These are phyloP conservation scores for Drosophila seguyi DNA, from an alignment of 1,140 invertebrate species.

Conservation along the genomic window DNA sequence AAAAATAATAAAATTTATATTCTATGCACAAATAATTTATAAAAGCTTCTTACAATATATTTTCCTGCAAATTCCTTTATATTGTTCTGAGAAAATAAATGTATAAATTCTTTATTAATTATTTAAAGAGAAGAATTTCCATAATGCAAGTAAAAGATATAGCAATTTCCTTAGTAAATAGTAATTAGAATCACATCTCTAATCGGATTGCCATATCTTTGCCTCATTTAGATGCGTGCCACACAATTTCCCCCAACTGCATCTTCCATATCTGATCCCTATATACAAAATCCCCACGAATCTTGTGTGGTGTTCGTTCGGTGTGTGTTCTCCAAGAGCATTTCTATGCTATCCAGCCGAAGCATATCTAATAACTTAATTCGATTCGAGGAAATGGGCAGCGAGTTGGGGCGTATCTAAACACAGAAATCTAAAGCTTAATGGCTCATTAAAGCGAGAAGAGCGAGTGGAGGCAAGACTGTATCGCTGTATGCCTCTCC, in stretches of 20 bases:
- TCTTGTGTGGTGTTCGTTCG: not conserved
- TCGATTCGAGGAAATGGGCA: conserved; percentile 73
- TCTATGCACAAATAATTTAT: too few species aligned
- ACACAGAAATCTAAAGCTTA: conserved; percentile 80
- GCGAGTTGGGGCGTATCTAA: conserved; percentile 72
- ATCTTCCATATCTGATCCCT: conserved; percentile 36
- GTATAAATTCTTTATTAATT: too few species aligned
- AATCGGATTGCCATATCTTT: conserved; percentile 20
- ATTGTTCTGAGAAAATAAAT: too few species aligned
- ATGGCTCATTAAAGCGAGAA: conserved; percentile 74
- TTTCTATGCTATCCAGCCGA: conserved; percentile 60
- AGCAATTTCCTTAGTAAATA: not conserved
- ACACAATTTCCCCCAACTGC: conserved; percentile 15
- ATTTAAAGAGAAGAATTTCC: too few species aligned
- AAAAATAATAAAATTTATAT: too few species aligned
- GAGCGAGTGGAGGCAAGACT: conserved; percentile 2
- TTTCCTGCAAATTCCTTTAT: too few species aligned
- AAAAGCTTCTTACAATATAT: too few species aligned
- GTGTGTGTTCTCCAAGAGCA: conserved; percentile 22
- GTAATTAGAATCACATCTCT: conserved; percentile 1
- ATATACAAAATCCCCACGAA: conserved; percentile 20
- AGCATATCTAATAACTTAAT: conserved; percentile 81
- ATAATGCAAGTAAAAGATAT: not conserved
- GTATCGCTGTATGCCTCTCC: not conserved
- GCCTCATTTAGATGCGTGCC: conserved; percentile 18